Base-by-base conservation (phyloP, 1,140 invertebrate genomes). In the Ceratosolen solmsi region DNA sequence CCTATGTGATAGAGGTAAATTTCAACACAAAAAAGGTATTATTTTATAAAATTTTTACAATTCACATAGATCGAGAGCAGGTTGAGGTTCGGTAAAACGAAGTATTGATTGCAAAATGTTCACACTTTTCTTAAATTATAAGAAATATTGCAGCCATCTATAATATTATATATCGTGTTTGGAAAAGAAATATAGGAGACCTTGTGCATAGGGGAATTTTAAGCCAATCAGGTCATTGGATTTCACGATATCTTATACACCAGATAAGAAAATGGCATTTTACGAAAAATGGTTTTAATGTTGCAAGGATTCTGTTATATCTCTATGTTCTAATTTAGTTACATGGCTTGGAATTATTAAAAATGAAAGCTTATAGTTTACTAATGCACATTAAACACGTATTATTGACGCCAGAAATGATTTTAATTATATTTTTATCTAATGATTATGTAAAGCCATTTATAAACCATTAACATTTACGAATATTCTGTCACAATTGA, bases 101-200 rank as follows among this genome's bases (percentile, higher is more conserved):
- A 68, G 9, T 38, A 68, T 68, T 17, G 36, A 38, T 38, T 68
- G 38, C 33, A 38, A 38, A 68, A n/a, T 38, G 20, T 38, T 68
- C 63, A n/a, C 33, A 68, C 63, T 65, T 65, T 65, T 20, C 60
- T 68, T 68, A 38, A 68, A 68, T 68, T 38, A 68, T 68, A n/a
- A 68, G 63, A 38, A n/a, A 68, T 68, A 68, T 68, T 68, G 22
- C 36, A 38, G 33, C 4, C 7, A 68, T 68, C 36, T 68, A 68
- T 38, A 38, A 68, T 38, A 9, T 68, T 68, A 68, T 25, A 38
- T n/a, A n/a, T 68, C 63, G 22, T 38, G 33, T 38, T 65, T 68
- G 33, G 33, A 38, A 38, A 68, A 20, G 22, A 68, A 68, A 68
- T 38, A n/a, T 38, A 38, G 33, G 33, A 68, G 63, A 68, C 8